Evolutionary conservation across 2,888 invertebrate genomes (phyloP), one percentile per base, ranked within the genome.

Genomic region (Athalia circularis): DNA sequence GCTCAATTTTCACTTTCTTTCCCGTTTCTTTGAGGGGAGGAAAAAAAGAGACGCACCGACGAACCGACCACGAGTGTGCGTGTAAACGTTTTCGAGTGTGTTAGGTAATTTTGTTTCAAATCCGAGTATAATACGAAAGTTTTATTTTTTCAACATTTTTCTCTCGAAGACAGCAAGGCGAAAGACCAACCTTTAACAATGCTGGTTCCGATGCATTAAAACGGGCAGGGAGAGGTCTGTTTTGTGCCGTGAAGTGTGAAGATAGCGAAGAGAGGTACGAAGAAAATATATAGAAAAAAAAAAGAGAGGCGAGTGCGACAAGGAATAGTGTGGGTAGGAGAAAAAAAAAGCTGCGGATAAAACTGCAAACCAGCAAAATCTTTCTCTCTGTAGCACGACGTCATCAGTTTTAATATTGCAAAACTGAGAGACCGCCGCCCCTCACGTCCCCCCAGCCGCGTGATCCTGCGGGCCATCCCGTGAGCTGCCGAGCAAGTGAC

Each of bases 321-420:
- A 43, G 78, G 15, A 47, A 70, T 48, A 78, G 45, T 70, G 80
- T 45, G 70, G 77, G 8, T n/a, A 45, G 43, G 8, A 59, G 72
- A 29, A 29, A 2, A 29, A 45, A 3, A 54, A 52, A 68, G 50
- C 68, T 29, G 59, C 45, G 57, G 59, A 72, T 29, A 43, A 72
- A 72, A 72, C 45, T 72, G 72, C 72, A 72, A 72, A 72, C 72
- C 72, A 72, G 72, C 72, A 72, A 72, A 72, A 59, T 59, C 59
- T 72, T 72, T 47, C 79, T 79, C 72, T 29, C 29, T 29, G 29
- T 29, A 59, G 15, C n/a, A 52, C 67, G 70, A 67, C 68, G 72
- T 79, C 82, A 83, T 84, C 83, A 83, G 83, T 84, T 83, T 82
- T 81, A 81, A 84, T 83, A 83, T 83, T 79, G 78, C 79, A 72